A percentile compares a stretch with the other conserved stretches of the same genome.
Conservation (phyloP, 92 coral and sea anemone species). For the Bergia sp. region DNA sequence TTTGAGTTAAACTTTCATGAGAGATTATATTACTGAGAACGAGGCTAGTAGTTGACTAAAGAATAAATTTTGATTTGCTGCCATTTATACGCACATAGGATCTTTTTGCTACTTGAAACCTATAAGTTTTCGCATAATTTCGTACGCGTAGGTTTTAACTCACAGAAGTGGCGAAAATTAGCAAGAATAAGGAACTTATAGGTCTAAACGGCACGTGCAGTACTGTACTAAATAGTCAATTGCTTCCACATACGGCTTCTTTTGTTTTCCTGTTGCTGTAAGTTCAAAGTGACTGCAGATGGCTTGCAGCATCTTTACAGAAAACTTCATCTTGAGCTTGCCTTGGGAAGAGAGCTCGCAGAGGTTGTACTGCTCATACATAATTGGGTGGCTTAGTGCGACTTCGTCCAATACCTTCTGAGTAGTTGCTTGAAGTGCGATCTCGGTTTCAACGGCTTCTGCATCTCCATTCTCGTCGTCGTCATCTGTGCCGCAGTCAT, state of each 20-base stretch:
- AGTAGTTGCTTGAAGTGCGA: conserved; percentile 19
- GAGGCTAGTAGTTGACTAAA: not conserved
- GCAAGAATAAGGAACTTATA: conserved; percentile 21
- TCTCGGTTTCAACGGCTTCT: conserved; percentile 46
- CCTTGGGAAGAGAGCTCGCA: conserved; percentile 40
- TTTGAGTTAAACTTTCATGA: not conserved
- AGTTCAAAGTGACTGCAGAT: conserved; percentile 20
- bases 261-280: conserved; percentile 34
- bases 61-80: not conserved
- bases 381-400: conserved; percentile 18
- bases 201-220: conserved; percentile 23
- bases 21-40: not conserved
- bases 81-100: not conserved
- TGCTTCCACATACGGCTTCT: conserved; percentile 39
- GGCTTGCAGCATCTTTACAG: conserved; percentile 44
- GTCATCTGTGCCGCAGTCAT: conserved; percentile 1
- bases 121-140: not conserved
- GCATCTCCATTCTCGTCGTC: conserved; percentile 40
- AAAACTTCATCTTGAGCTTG: conserved; percentile 32
- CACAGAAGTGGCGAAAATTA: conserved; percentile 16
- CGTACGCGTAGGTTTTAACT: not conserved
- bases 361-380: conserved; percentile 51
- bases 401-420: not conserved
- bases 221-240: conserved; percentile 19
- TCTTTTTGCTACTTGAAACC: not conserved